Evolutionary conservation across 2,113 vertebrate species (phyloP).

Genomic region (Bubo scandiacus): DNA sequence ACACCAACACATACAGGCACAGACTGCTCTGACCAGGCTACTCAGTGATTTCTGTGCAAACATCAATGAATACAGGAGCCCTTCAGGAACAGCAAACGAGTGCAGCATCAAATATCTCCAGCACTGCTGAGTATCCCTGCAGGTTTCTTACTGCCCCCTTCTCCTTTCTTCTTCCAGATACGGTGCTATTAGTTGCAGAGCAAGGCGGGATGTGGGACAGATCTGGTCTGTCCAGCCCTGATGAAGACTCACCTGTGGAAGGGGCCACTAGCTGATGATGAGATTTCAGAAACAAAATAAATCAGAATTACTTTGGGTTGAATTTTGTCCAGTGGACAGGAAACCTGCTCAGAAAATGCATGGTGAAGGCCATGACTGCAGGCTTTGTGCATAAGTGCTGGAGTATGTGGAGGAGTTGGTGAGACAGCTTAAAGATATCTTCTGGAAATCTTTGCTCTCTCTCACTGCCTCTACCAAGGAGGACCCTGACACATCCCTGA

Average conservation of each 20-base stretch:
- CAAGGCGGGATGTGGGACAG: background rate
- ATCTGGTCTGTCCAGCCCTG: background rate
- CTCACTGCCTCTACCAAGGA: background rate
- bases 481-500: background rate
- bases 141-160: background rate
- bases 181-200: background rate
- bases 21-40: background rate
- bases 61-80: background rate
- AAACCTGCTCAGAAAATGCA: background rate
- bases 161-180: background rate
- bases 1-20: background rate
- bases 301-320: background rate
- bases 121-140: background rate
- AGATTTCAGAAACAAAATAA: background rate
- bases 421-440: background rate
- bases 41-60: background rate
- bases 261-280: background rate
- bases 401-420: background rate
- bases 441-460: background rate
- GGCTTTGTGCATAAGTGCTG: rapidly evolving
- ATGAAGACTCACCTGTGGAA: background rate
- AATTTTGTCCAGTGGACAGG: background rate
- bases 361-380: background rate
- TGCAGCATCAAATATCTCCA: background rate
- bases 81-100: background rate